Base-by-base conservation (phyloP, 2,888 invertebrate species). In the Caenorhabditis japonica region DNA sequence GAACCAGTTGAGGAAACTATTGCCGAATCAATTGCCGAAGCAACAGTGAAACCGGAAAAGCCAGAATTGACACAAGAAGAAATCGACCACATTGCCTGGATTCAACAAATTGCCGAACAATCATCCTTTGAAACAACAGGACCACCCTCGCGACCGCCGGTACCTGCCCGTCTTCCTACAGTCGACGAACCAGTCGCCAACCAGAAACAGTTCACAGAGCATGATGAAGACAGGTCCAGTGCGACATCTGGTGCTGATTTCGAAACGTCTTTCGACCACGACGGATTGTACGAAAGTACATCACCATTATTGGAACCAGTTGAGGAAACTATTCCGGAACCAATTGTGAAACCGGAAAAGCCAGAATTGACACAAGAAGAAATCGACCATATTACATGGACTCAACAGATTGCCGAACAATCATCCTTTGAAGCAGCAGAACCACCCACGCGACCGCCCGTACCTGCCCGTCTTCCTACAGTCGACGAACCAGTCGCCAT, bases 231-330 rank as follows among this genome's bases (percentile, higher is more conserved):
- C 21, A 21, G 30, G 15, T 72, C 72, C 3, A 49, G 53, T 56
- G 76, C 76, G 15, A 58, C 76, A 34, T 76, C 73, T 5, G 62
- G 73, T 44, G 76, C 76, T 33, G 76, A 76, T 27, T 61, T 52
- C 36, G 56, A 66, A 33, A 15, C 47, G 27, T 66, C 66, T 2
- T 74, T 61, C 34, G 60, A 52, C 1, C 47, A 58, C 3, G 64
- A 56, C 3, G 36, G 3, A 4, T 3, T 8, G 4, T 33, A 15
- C 36, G 52, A 36, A 61, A 30, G 43, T 33, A 33, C 61, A 1
- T 33, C 43, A 7, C 61, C 61, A 19, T 15, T 60, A n/a, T 19
- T 49, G 13, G 59, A 60, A 27, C n/a, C 21, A 30, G 13, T n/a
- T 27, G 47, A 38, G 34, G 34, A 30, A 52, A 8, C 17, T 46